Evolutionary conservation across 2,113 vertebrate species (phyloP), one percentile per base, ranked within the genome.

Genomic region (Dipodomys merriami): DNA sequence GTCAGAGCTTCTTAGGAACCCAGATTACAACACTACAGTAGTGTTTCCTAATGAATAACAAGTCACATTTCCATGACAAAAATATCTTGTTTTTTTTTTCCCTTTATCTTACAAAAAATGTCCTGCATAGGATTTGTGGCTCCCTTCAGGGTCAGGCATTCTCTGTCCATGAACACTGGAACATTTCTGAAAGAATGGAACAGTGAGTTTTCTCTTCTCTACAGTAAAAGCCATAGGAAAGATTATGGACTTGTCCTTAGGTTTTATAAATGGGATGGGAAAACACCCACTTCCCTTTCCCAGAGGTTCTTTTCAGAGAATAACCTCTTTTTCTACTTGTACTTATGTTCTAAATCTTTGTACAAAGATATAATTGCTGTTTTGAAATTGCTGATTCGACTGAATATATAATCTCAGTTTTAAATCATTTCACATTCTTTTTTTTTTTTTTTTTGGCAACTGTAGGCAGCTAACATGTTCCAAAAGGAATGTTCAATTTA

Each of bases 191-290:
- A 72, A 23, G 44, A 95, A 72, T 13, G 46, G 92, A 91, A 92
- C 27, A 30, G 30, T 76, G 33, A 23, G 12, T 77, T 90, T 89
- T 77, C 39, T 83, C 83, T 85, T 88, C 82, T 93, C 22, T 49
- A 12, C 27, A 39, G 72, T 88, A 53, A 95, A 95, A 86, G 46
- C 90, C 39, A 29, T 29, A 73, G 79, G 53, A 46, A 72, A 90
- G 67, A 91, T 85, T 29, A 79, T 39, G 68, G 84, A 35, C 72
- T 91, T 23, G 8, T 71, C 39, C 39, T 92, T 90, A 62, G 62
- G n/a, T 94, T 97, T 94, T 96, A 80, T 94, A 90, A 96, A 94
- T 93, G 93, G 88, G 35, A 44, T 16, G 1, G 80, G 82, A 91
- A 94, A 91, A 95, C 64, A 93, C 74, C 74, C 87, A 83, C 79